Evolutionary conservation across 2,797 vertebrate genomes (phyloP).

Genomic region (Oreonectes daqikongensis): DNA sequence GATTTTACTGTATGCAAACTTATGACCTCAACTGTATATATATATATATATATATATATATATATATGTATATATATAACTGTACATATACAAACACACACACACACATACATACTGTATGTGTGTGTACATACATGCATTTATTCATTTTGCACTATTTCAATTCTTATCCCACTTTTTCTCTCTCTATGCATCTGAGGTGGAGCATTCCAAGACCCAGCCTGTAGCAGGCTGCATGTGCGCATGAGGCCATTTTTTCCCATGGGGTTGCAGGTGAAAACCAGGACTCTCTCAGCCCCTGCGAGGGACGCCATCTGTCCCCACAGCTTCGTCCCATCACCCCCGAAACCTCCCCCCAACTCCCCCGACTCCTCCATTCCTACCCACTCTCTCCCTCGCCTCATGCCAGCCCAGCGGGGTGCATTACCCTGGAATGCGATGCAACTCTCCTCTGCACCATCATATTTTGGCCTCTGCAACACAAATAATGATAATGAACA

Average conservation of each 20-base stretch:
- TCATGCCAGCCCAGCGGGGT: slow-evolving; percentile 72
- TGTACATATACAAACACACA: neutral
- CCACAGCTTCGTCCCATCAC: slow-evolving; percentile 69
- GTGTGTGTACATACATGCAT: slow-evolving; percentile 31
- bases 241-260: slow-evolving; percentile 77
- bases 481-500: slow-evolving; percentile 69
- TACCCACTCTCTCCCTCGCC: slow-evolving; percentile 68
- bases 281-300: slow-evolving; percentile 73
- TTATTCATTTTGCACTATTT: too few relatives aligned
- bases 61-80: neutral
- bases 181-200: slow-evolving; percentile 24
- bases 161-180: slow-evolving; percentile 48
- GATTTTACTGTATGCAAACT: slow-evolving; percentile 17
- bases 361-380: slow-evolving; percentile 58
- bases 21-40: too few relatives aligned
- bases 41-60: too few relatives aligned
- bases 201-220: slow-evolving; percentile 57
- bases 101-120: neutral
- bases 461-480: slow-evolving; percentile 69
- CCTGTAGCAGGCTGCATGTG: slow-evolving; percentile 72
- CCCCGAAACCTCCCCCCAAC: neutral
- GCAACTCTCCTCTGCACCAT: slow-evolving; percentile 56
- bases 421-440: slow-evolving; percentile 77
- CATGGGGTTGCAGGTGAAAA: slow-evolving; percentile 84
- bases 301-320: slow-evolving; percentile 79